These are phyloP conservation scores for Galerucella pusilla DNA, from an alignment of 2,888 invertebrate genomes.

Conservation along the genomic window DNA sequence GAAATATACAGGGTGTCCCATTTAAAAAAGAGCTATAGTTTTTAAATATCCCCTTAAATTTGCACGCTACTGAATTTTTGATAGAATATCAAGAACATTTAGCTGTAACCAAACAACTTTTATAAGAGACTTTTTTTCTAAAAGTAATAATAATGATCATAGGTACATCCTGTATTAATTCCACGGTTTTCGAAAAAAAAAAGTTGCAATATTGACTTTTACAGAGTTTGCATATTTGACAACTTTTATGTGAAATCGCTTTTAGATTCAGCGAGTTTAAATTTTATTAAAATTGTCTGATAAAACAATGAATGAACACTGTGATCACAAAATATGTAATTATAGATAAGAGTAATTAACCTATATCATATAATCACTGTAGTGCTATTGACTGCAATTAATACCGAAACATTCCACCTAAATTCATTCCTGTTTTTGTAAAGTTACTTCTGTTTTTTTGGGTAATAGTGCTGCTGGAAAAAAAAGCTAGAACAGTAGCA, in stretches of 20 bases:
- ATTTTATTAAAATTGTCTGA: neutral
- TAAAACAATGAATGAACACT: conserved; percentile 14
- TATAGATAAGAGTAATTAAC: conserved; percentile 14
- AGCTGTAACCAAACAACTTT: too few species aligned
- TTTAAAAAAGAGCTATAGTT: too few species aligned
- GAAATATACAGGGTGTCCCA: too few species aligned
- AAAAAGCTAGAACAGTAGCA: too few species aligned
- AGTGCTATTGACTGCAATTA: neutral
- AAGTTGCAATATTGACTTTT: neutral
- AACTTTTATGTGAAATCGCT: neutral
- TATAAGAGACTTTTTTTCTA: too few species aligned
- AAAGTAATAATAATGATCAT: too few species aligned
- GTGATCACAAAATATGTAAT: conserved; percentile 4
- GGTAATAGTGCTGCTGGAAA: neutral
- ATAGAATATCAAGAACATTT: too few species aligned
- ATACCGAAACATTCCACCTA: neutral
- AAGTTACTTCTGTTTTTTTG: neutral
- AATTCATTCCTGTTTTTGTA: neutral
- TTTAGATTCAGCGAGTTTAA: neutral
- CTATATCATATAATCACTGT: neutral
- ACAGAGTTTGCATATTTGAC: neutral
- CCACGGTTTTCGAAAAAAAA: neutral
- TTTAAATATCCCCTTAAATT: too few species aligned
- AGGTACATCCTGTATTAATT: too few species aligned
- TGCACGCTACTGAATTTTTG: too few species aligned